Evolutionary conservation across 2,113 vertebrate species (phyloP).

Genomic region (Macrotus californicus): DNA sequence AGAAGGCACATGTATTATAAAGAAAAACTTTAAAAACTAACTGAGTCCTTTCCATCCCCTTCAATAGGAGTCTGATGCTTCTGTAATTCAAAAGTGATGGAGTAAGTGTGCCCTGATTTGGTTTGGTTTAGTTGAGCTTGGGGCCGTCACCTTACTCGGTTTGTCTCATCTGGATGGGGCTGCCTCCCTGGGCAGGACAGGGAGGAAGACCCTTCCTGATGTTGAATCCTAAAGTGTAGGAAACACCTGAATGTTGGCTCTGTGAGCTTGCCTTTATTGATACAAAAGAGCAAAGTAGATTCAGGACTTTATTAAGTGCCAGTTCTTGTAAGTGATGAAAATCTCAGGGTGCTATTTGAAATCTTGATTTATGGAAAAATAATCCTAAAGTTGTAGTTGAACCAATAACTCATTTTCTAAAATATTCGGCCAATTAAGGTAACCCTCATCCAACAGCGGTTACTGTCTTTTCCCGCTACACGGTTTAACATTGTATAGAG

Average conservation of each 20-base stretch:
- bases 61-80: not conserved
- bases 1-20: not conserved
- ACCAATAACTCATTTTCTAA: not conserved
- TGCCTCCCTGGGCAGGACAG: not conserved
- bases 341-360: not conserved
- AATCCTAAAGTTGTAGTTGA: not conserved
- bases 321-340: not conserved
- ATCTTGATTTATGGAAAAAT: not conserved
- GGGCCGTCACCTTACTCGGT: not conserved
- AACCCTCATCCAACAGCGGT: not conserved
- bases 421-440: not conserved
- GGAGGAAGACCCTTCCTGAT: not conserved
- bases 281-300: not conserved
- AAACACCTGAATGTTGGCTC: not conserved
- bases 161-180: not conserved
- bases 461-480: not conserved
- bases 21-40: not conserved
- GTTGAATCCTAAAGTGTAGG: not conserved
- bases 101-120: not conserved
- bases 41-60: not conserved
- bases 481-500: not conserved
- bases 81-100: conserved; percentile 6
- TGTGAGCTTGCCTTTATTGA: not conserved
- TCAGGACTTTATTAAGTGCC: not conserved
- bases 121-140: not conserved